These are phyloP conservation scores for Psittacula derbiana DNA, from an alignment of 2,797 vertebrate genomes.

Conservation along the genomic window DNA sequence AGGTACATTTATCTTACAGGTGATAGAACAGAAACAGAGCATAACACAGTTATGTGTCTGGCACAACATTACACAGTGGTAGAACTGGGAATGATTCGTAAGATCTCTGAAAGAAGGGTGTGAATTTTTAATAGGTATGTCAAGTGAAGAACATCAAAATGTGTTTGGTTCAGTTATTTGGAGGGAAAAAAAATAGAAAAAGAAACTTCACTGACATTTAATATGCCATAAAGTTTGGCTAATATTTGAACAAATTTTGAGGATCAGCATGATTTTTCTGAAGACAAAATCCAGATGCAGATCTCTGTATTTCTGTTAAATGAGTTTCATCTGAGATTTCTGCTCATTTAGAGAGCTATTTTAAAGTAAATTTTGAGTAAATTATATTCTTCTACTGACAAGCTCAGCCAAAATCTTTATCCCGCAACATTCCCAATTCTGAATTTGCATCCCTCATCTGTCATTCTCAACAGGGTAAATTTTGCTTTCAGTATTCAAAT, in stretches of 20 bases:
- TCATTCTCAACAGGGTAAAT: background rate
- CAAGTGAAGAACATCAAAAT: background rate
- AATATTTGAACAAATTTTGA: background rate
- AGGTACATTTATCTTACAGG: background rate
- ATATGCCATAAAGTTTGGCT: background rate
- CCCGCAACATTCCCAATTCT: background rate
- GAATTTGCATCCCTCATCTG: background rate
- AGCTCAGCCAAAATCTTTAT: background rate
- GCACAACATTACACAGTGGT: background rate
- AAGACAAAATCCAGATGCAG: background rate
- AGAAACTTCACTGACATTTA: background rate
- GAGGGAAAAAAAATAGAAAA: background rate
- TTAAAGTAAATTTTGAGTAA: background rate
- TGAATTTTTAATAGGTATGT: background rate
- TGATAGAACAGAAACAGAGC: background rate
- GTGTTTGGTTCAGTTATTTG: background rate
- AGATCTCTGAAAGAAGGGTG: background rate
- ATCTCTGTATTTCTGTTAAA: background rate
- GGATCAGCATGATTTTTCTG: background rate
- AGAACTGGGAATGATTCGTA: background rate
- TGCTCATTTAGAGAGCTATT: background rate
- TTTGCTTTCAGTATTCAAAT: background rate
- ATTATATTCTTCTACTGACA: background rate
- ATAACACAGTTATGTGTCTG: background rate
- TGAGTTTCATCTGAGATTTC: background rate